Conservation (phyloP, 1,140 invertebrate genomes). For the Samia ricini region DNA sequence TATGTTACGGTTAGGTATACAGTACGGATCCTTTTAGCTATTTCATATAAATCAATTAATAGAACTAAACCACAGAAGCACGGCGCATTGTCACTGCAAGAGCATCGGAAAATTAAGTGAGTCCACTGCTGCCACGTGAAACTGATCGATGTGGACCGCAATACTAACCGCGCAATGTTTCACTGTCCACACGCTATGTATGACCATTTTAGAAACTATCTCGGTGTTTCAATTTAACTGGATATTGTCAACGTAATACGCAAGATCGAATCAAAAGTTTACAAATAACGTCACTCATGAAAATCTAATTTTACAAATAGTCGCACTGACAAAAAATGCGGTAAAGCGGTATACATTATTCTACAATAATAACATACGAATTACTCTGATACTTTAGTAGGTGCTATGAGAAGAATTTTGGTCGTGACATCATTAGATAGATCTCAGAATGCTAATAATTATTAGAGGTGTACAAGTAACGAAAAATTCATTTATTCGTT, state of each 20-base stretch:
- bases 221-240: neutral
- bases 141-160: slow-evolving; percentile 16
- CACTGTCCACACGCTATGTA: slow-evolving; percentile 6
- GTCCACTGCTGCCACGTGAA: slow-evolving; percentile 9
- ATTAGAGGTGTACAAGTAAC: too few species aligned
- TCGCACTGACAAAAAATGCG: too few species aligned
- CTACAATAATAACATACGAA: too few species aligned
- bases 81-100: neutral
- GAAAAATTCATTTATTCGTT: too few species aligned
- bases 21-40: neutral
- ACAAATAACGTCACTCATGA: too few species aligned
- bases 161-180: slow-evolving; percentile 19
- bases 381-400: too few species aligned
- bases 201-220: neutral
- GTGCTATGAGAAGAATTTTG: too few species aligned
- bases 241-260: neutral
- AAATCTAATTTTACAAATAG: too few species aligned
- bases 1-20: too few species aligned
- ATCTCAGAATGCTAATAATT: too few species aligned
- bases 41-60: neutral
- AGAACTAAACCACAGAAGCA: neutral
- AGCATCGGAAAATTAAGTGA: slow-evolving; percentile 1
- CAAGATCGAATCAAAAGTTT: neutral
- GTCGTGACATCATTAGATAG: too few species aligned
- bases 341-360: too few species aligned